These are phyloP conservation scores for Aurelia aurita DNA, from an alignment of 30 jellyfish, hydroid and myxozoan genomes.

Conservation along the genomic window DNA sequence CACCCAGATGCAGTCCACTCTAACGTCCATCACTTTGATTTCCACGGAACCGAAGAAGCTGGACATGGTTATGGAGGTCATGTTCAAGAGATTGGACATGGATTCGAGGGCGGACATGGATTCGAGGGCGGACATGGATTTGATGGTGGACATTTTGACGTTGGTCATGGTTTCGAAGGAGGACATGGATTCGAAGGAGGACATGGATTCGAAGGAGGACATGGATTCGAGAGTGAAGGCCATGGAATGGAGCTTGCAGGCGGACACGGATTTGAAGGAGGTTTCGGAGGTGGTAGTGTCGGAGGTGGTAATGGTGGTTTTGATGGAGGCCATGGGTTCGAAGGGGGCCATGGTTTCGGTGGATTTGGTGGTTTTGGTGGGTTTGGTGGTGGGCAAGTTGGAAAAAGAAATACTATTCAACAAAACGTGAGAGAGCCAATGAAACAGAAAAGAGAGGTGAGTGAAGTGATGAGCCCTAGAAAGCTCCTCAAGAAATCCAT, in stretches of 20 bases:
- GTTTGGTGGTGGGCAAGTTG: conserved; percentile 42
- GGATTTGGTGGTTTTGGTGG: conserved; percentile 60
- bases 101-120: conserved; percentile 72
- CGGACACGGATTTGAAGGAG: conserved; percentile 56
- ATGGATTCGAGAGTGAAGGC: conserved; percentile 24
- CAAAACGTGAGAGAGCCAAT: background rate
- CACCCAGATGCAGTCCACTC: conserved; percentile 73
- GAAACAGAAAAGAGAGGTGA: conserved; percentile 58
- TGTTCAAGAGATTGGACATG: conserved; percentile 51
- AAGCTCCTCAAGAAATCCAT: conserved; percentile 55
- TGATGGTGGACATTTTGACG: conserved; percentile 64
- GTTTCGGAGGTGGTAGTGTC: conserved; percentile 47
- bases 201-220: conserved; percentile 57
- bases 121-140: conserved; percentile 59
- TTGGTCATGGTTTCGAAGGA: conserved; percentile 57
- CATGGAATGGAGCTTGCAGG: conserved; percentile 61
- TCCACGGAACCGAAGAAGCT: conserved; percentile 53
- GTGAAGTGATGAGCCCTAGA: conserved; percentile 56
- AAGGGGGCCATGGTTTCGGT: conserved; percentile 72
- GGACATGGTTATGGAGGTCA: conserved; percentile 62
- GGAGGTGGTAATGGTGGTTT: conserved; percentile 56
- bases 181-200: conserved; percentile 74
- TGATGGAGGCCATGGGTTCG: conserved; percentile 45
- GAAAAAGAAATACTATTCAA: conserved; percentile 34
- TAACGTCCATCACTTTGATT: conserved; percentile 61